Conservation (phyloP, 35 echinoderm and acorn worm species). For the Diadema setosum region DNA sequence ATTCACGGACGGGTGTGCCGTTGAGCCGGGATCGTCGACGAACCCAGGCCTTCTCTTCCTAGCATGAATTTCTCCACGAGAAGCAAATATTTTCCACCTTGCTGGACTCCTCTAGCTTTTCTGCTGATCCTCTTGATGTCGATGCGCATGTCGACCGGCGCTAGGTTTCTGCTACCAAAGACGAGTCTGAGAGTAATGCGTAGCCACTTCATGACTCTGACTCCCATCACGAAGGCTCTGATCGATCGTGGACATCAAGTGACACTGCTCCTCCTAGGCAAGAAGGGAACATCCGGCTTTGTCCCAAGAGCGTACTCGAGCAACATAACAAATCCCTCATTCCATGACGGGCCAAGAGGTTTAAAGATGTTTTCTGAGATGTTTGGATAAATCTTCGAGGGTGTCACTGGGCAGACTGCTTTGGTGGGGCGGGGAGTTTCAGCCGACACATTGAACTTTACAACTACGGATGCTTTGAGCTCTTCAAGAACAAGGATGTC, state of each 20-base stretch:
- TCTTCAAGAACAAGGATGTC: not conserved
- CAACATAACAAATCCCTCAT: not conserved
- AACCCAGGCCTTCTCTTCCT: no score
- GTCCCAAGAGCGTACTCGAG: not conserved
- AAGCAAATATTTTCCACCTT: no score
- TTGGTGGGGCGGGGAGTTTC: not conserved
- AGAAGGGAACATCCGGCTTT: not conserved
- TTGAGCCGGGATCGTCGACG: no score
- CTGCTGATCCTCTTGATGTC: no score
- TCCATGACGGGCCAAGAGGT: not conserved
- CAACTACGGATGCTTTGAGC: not conserved
- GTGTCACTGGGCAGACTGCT: not conserved
- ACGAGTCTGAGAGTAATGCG: no score
- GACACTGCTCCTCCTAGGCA: not conserved
- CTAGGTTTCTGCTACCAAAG: no score
- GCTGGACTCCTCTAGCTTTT: no score
- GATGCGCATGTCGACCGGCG: no score
- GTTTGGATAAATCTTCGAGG: not conserved
- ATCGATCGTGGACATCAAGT: not conserved
- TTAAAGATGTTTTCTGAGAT: not conserved
- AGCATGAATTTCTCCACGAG: no score
- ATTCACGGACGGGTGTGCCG: no score
- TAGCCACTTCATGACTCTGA: not conserved
- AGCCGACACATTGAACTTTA: not conserved
- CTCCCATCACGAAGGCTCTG: not conserved